Evolutionary conservation across 2,797 vertebrate genomes (phyloP), one percentile per base, ranked within the genome.

Genomic region (Acanthurus tractus): DNA sequence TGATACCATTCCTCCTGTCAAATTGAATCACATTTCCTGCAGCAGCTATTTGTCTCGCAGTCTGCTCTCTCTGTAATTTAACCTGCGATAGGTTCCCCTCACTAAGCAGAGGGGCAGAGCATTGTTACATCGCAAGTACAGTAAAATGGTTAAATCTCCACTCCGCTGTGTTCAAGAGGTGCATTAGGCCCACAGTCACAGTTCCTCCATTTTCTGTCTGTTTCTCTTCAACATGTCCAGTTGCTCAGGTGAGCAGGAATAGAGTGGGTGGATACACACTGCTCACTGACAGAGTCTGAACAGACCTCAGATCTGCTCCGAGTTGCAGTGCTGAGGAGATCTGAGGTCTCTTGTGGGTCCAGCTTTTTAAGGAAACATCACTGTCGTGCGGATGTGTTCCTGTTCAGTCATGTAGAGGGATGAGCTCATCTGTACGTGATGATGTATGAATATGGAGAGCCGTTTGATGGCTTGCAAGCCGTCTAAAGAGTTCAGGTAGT

Each of bases 1-100:
- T 82, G 87, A 84, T 83, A 78, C 76, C 76, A 76, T 82, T 85
- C 78, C 81, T 84, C 74, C 79, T 84, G 85, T 86, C 79, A 87
- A 72, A 74, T 62, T 79, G 68, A 89, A 86, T 74, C 78, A 80
- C 57, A 17, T 61, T 18, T 62, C 79, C 79, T 65, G 58, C 53
- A 76, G 81, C 69, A 78, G 57, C 45, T 61, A 65, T 74, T 85
- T 80, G 59, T 83, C 57, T 78, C 74, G 8, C 50, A n/a, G 53
- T 54, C 6, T 0, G 36, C 70, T 65, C 55, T 49, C 42, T 15
- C 61, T 66, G 17, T 54, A 40, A 58, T 65, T 45, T 17, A 76
- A 78, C 63, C 46, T 74, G 12, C 40, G 11, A 57, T 44, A 29
- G 11, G 29, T 70, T 76, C 25, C 18, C 22, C 69, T 65, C 64